Evolutionary conservation across 1,140 invertebrate genomes (phyloP), one percentile per base, ranked within the genome.

Genomic region (Geopemphigus sp.): DNA sequence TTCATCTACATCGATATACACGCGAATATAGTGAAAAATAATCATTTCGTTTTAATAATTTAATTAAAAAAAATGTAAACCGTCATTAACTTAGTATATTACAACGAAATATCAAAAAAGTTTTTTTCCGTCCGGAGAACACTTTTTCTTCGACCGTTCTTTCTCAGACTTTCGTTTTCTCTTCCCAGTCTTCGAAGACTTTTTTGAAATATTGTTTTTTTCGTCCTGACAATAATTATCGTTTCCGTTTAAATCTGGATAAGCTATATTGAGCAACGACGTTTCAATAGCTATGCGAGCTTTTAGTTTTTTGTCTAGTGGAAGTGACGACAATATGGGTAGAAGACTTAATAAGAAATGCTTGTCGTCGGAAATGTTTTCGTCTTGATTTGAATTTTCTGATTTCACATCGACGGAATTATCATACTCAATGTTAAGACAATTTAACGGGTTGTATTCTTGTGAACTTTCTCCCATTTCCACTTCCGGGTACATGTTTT

Each of bases 351-450:
- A 57, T 26, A 76, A 45, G 22, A 76, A 76, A 59, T 76, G 73
- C 17, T 76, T 76, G 54, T 76, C 73, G 6, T 76, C 73, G 15
- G 73, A 76, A 59, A 76, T 57, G 24, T 76, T 76, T 76, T 76
- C 73, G 8, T 59, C 26, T 45, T 76, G 73, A 59, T 56, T 39
- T 12, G 29, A 59, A 45, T 47, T 26, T 1, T 76, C 32, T 3
- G 11, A 45, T 57, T 19, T 57, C 1, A 57, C 32, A 17, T 76
- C 73, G 0, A 17, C n/a, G 17, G 1, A 39, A 45, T 45, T 39
- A 3, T 29, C 47, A 3, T 32, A 39, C 17, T 56, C 70, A 0
- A 19, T 5, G 53, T 57, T 39, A 10, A 57, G n/a, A 47, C 53
- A 76, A n/a, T 76, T 45, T 10, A 57, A 61, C 11, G n/a, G 29